phyloP scores from a whole-genome alignment of 2,888 invertebrate genomes.

The Drosophila atripex region DNA sequence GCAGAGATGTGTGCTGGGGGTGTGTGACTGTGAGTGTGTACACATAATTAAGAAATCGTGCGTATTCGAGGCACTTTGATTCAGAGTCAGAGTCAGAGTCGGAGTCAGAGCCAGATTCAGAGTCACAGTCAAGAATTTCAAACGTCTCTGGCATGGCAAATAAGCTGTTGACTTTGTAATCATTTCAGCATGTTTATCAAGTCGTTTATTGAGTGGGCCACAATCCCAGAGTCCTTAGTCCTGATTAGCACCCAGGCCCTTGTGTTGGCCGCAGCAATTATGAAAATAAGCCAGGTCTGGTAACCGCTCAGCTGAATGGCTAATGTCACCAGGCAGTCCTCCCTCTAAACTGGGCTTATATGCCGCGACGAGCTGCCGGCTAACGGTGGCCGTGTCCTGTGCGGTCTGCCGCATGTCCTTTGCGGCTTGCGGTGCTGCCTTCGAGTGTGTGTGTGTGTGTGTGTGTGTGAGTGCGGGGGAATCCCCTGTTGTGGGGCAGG shows the following conservation, averaged over 20 bases:
- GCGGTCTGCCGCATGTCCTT: slow-evolving; percentile 40
- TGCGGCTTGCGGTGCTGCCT: slow-evolving; percentile 39
- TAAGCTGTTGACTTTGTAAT: slow-evolving; percentile 71
- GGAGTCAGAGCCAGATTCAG: not conserved
- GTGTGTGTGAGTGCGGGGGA: slow-evolving; percentile 11
- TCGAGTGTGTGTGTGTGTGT: slow-evolving; percentile 1
- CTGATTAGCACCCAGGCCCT: slow-evolving; percentile 29
- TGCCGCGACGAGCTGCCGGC: slow-evolving; percentile 23
- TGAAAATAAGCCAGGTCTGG: slow-evolving; percentile 50
- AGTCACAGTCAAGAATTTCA: slow-evolving; percentile 32
- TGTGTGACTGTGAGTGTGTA: slow-evolving; percentile 43
- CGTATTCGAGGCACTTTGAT: slow-evolving; percentile 46
- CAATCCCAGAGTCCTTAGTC: not conserved
- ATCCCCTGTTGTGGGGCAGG: slow-evolving; percentile 40
- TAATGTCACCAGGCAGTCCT: slow-evolving; percentile 17
- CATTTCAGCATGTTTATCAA: slow-evolving; percentile 65
- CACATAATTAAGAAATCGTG: slow-evolving; percentile 68
- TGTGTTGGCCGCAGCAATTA: slow-evolving; percentile 54
- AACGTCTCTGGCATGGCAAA: slow-evolving; percentile 57
- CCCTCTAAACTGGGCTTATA: slow-evolving; percentile 46
- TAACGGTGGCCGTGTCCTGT: slow-evolving; percentile 15
- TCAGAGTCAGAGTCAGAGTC: slow-evolving; percentile 28
- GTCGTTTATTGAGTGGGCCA: slow-evolving; percentile 46
- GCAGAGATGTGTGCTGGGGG: not conserved
- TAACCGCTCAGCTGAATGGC: slow-evolving; percentile 32